Conservation (phyloP, 2,888 invertebrate species). For the Anorthoa munda region DNA sequence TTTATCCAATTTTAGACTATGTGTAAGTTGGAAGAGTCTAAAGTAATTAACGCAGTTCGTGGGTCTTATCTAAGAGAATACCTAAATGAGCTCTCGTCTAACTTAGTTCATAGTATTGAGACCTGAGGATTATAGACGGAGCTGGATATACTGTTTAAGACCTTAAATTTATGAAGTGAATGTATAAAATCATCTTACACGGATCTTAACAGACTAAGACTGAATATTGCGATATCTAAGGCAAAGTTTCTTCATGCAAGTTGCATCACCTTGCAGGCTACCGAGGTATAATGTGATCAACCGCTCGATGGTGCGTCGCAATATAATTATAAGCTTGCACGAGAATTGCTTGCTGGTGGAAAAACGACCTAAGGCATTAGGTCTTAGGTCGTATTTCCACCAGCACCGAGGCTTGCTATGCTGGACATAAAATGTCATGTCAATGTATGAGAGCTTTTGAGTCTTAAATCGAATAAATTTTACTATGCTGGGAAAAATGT, state of each 20-base stretch:
- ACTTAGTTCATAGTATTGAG: constrained; percentile 86
- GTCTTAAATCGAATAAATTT: not conserved
- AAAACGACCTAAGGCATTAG: too few species aligned
- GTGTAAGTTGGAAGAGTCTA: not conserved
- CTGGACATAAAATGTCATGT: too few species aligned
- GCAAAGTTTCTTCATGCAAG: too few species aligned
- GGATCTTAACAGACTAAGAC: too few species aligned
- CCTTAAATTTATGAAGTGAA: constrained; percentile 49
- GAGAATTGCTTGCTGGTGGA: too few species aligned
- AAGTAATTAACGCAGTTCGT: not conserved
- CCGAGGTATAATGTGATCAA: too few species aligned
- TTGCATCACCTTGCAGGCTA: too few species aligned
- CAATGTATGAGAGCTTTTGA: not conserved
- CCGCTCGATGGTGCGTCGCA: too few species aligned
- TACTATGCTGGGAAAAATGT: not conserved
- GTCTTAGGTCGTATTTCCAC: too few species aligned
- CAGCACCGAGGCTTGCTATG: too few species aligned
- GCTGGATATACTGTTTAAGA: constrained; percentile 74
- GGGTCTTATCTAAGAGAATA: not conserved
- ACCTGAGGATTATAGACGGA: constrained; percentile 60
- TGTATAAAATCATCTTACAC: too few species aligned
- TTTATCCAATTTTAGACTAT: constrained; percentile 77
- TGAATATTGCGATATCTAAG: not conserved
- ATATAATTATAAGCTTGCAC: too few species aligned
- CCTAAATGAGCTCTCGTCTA: not conserved